Evolutionary conservation across 2,888 invertebrate species (phyloP).

Genomic region (Pyralis farinalis): DNA sequence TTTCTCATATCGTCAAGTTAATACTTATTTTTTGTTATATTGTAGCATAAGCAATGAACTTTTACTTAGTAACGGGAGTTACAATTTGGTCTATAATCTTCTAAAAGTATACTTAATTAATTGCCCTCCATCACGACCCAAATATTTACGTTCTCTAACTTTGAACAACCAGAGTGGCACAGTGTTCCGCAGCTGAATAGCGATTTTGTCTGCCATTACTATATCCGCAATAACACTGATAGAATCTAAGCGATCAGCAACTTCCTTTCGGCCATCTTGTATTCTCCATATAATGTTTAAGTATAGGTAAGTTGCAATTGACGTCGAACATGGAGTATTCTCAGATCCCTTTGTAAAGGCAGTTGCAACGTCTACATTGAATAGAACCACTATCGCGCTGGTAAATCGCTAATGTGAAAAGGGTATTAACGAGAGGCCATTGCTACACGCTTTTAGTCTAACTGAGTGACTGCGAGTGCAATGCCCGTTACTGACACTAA

Average conservation of each 20-base stretch:
- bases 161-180: no score
- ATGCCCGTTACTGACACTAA: slow-evolving; percentile 24
- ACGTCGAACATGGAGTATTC: not conserved
- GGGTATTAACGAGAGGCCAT: slow-evolving; percentile 2
- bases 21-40: no score
- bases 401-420: slow-evolving; percentile 5
- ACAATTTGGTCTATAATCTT: no score
- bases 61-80: no score
- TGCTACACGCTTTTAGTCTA: not conserved
- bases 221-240: not conserved
- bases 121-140: no score
- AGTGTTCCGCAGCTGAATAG: not conserved
- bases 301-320: not conserved
- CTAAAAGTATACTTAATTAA: no score
- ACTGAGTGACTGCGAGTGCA: slow-evolving; percentile 24
- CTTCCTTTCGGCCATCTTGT: not conserved
- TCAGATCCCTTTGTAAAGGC: no score
- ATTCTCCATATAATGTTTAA: not conserved
- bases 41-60: no score
- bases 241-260: not conserved
- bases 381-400: slow-evolving; percentile 1
- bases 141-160: no score
- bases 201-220: not conserved
- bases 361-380: not conserved
- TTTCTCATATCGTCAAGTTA: no score